Evolutionary conservation across 2,888 invertebrate species (phyloP).

Genomic region (Crocallis elinguaria): DNA sequence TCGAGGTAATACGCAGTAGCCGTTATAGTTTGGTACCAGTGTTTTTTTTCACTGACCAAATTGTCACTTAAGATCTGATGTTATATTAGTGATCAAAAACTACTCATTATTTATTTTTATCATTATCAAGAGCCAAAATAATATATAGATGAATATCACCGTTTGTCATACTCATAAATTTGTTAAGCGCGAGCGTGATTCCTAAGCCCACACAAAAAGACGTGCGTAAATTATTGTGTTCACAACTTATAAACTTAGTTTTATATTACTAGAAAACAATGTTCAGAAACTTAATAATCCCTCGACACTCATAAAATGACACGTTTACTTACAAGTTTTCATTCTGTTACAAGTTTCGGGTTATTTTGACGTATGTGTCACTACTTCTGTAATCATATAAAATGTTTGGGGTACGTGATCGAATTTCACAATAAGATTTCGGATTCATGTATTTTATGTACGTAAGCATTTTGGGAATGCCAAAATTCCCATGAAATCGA

Average conservation of each 20-base stretch:
- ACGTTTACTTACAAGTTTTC: background rate
- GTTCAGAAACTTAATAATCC: background rate
- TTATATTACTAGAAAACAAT: background rate
- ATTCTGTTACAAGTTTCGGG: slow-evolving; percentile 1
- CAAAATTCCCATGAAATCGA: background rate
- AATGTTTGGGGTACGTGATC: slow-evolving; percentile 8
- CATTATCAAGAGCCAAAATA: too few relatives aligned
- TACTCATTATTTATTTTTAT: too few relatives aligned
- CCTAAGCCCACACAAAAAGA: too few relatives aligned
- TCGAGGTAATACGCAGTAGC: too few relatives aligned
- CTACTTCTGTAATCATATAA: slow-evolving; percentile 8
- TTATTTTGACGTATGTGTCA: slow-evolving; percentile 6
- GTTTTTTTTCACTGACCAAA: too few relatives aligned
- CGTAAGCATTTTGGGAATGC: background rate
- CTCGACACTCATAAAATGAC: background rate
- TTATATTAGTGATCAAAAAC: too few relatives aligned
- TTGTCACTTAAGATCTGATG: too few relatives aligned
- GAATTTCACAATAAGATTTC: slow-evolving; percentile 1
- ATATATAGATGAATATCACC: too few relatives aligned
- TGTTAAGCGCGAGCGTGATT: too few relatives aligned
- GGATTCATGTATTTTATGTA: background rate
- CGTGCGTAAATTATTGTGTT: background rate
- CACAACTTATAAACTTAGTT: background rate
- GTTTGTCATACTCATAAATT: too few relatives aligned
- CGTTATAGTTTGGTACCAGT: too few relatives aligned